Conservation (phyloP, 1,140 invertebrate species). For the Drosophila bipectinata region DNA sequence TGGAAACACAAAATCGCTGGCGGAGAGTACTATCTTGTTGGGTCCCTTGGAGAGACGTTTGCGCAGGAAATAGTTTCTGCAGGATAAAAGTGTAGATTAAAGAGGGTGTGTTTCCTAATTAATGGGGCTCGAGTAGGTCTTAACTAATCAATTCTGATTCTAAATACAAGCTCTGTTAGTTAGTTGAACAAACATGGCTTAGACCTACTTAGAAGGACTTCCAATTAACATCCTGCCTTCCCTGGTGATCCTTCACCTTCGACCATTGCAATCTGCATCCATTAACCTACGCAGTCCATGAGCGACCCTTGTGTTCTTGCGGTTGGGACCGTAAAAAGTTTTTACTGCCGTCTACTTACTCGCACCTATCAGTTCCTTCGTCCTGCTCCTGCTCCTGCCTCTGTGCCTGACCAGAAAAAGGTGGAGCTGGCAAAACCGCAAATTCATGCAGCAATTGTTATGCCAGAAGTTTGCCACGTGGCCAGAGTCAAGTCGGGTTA, state of each 20-base stretch:
- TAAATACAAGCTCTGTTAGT: neutral
- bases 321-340: slow-evolving; percentile 48
- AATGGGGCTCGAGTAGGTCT: neutral
- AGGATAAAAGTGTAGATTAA: slow-evolving; percentile 1
- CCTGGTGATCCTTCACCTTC: neutral
- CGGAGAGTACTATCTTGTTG: slow-evolving; percentile 90
- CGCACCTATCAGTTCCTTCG: slow-evolving; percentile 19
- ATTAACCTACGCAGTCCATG: slow-evolving; percentile 35
- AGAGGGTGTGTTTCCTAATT: neutral
- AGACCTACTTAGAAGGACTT: slow-evolving; percentile 23
- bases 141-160: neutral
- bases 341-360: slow-evolving; percentile 37
- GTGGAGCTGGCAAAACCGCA: slow-evolving; percentile 40
- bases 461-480: slow-evolving; percentile 70
- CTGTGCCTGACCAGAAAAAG: neutral
- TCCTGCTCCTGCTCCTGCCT: slow-evolving; percentile 1
- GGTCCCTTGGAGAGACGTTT: slow-evolving; percentile 89
- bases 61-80: slow-evolving; percentile 87
- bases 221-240: slow-evolving; percentile 17
- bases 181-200: slow-evolving; percentile 30
- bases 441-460: slow-evolving; percentile 76
- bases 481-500: slow-evolving; percentile 48
- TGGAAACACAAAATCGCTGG: slow-evolving; percentile 90
- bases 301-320: slow-evolving; percentile 19
- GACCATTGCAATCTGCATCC: slow-evolving; percentile 38